Evolutionary conservation across 2,888 invertebrate species (phyloP), one percentile per base, ranked within the genome.

Genomic region (Cephus rjabovi): DNA sequence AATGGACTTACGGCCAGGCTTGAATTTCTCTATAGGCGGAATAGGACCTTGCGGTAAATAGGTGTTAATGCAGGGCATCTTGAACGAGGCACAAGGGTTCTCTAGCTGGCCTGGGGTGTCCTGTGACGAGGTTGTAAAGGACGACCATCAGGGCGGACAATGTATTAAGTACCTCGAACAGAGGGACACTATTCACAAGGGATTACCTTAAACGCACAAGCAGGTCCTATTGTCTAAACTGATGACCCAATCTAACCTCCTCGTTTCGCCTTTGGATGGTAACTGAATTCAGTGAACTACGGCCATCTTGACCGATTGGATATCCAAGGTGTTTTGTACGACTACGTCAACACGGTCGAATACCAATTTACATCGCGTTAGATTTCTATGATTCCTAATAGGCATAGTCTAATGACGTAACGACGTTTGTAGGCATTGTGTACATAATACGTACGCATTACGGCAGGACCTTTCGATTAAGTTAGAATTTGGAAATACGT

Each of bases 161-260:
- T 90, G 90, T 89, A 90, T 89, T 89, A 89, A 89, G 90, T 88
- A 87, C 87, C 81, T 77, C 79, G 83, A 81, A 80, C 86, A 85
- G 84, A 86, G 89, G 88, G 87, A 89, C 86, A 88, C 89, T 82
- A 89, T 91, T 90, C 89, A 90, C 88, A 77, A 83, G 87, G 90
- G 91, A 91, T 90, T 90, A 91, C 88, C 88, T 89, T 89, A 90
- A 91, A 90, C 87, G 89, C 86, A 83, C 88, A 86, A 89, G 87
- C 89, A 87, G 87, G 84, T 87, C 81, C 88, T 85, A 91, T 91
- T 91, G 91, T 90, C 87, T 90, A 87, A 90, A 88, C 89, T 89
- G 89, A 90, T 89, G 88, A 87, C 86, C 85, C 87, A 88, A 89
- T 89, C 87, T 84, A 81, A 85, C 85, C 80, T 79, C 80, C 76